Conservation (phyloP, 37 sponge, comb jelly and placozoan species). For the Halisarca cf. caerulea region DNA sequence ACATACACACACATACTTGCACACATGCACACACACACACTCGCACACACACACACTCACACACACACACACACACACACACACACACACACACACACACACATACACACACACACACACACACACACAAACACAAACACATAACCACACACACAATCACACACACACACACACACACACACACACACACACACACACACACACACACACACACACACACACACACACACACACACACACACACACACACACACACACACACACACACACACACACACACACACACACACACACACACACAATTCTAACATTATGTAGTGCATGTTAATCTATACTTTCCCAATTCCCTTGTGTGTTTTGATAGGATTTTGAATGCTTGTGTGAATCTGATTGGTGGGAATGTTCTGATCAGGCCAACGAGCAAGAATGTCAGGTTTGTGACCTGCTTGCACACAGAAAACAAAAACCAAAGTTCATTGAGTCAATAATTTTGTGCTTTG, state of each 20-base stretch:
- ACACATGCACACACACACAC: conserved; percentile 1
- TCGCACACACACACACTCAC: conserved; percentile 5
- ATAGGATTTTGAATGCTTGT: conserved; percentile 7
- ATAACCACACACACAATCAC: conserved; percentile 15
- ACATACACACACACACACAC: conserved; percentile 30
- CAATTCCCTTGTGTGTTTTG: background rate
- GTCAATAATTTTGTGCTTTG: too few relatives aligned
- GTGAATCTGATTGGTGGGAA: background rate
- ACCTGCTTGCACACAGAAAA: too few relatives aligned
- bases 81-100: conserved; percentile 17
- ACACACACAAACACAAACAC: conserved; percentile 25
- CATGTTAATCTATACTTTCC: background rate
- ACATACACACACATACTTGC: background rate
- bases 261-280: background rate
- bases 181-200: conserved; percentile 3
- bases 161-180: conserved; percentile 20
- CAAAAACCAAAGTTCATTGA: too few relatives aligned
- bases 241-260: conserved; percentile 23
- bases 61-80: conserved; percentile 20
- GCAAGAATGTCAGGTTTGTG: conserved; percentile 1
- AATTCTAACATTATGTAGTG: too few relatives aligned
- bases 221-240: conserved; percentile 20
- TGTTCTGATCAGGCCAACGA: conserved; percentile 15
- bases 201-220: background rate
- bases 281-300: background rate